Percentiles rank a stretch among this genome's conserved stretches.
phyloP scores from a whole-genome alignment of 2,888 invertebrate species.

The Chrysolina oricalcia region DNA sequence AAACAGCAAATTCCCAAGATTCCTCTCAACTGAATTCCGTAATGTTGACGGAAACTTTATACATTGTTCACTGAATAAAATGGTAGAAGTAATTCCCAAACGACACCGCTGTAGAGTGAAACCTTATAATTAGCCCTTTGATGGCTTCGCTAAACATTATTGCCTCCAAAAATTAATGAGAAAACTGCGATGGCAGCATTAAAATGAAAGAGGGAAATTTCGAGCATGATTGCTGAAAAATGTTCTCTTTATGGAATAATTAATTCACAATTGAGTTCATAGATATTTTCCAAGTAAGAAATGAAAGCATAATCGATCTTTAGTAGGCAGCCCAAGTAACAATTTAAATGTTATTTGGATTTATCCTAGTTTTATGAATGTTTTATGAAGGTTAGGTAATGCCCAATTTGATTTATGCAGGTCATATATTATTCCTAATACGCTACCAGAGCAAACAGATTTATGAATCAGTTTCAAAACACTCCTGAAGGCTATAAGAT shows the following conservation, averaged over 20 bases:
- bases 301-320: too few relatives aligned
- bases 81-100: not conserved
- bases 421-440: too few relatives aligned
- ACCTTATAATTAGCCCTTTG: conserved; percentile 12
- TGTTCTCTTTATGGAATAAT: not conserved
- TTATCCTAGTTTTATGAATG: too few relatives aligned
- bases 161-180: conserved; percentile 5
- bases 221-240: not conserved
- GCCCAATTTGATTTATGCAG: too few relatives aligned
- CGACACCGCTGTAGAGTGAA: not conserved
- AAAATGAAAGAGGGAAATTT: not conserved
- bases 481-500: too few relatives aligned
- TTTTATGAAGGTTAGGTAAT: too few relatives aligned
- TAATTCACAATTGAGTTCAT: not conserved
- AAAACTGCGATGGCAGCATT: not conserved
- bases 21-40: not conserved
- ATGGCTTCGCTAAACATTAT: not conserved
- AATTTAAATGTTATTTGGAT: too few relatives aligned
- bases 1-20: not conserved
- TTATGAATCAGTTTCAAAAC: too few relatives aligned
- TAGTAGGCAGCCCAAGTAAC: too few relatives aligned
- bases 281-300: too few relatives aligned
- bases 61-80: conserved; percentile 2
- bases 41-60: conserved; percentile 3
- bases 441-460: too few relatives aligned